These are phyloP conservation scores for Parauchenoglanis ngamensis DNA, from an alignment of 2,797 vertebrate species.

Conservation along the genomic window DNA sequence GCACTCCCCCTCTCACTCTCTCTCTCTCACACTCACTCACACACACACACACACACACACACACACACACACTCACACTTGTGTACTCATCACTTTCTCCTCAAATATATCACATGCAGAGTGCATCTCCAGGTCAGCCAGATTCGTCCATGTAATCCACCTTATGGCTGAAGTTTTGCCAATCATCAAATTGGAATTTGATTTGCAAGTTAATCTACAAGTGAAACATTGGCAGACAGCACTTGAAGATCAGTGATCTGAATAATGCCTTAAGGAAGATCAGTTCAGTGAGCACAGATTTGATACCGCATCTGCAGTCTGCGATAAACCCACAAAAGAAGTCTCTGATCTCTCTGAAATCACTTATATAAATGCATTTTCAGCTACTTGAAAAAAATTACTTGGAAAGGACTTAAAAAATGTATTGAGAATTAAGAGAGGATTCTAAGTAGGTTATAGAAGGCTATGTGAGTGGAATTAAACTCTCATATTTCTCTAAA, in stretches of 20 bases:
- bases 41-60: constrained; percentile 6
- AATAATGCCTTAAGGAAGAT: constrained; percentile 9
- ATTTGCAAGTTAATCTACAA: constrained; percentile 6
- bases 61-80: constrained; percentile 24
- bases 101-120: constrained; percentile 11
- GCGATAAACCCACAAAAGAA: constrained; percentile 5
- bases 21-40: background rate
- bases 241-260: constrained; percentile 8
- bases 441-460: background rate
- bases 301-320: background rate
- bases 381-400: background rate
- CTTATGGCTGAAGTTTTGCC: constrained; percentile 5
- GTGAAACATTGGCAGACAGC: constrained; percentile 18
- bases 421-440: background rate
- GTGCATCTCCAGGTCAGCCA: constrained; percentile 43
- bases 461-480: background rate
- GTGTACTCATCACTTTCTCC: constrained; percentile 2
- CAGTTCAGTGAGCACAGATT: constrained; percentile 20
- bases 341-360: background rate
- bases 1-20: background rate
- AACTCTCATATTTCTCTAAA: constrained; percentile 32
- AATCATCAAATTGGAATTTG: constrained; percentile 19
- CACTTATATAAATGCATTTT: constrained; percentile 11
- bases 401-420: background rate
- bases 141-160: constrained; percentile 19